A percentile compares a stretch with the other conserved stretches of the same genome.
These are phyloP conservation scores for Adoxophyes honmai DNA, from an alignment of 1,140 invertebrate genomes.

Conservation along the genomic window DNA sequence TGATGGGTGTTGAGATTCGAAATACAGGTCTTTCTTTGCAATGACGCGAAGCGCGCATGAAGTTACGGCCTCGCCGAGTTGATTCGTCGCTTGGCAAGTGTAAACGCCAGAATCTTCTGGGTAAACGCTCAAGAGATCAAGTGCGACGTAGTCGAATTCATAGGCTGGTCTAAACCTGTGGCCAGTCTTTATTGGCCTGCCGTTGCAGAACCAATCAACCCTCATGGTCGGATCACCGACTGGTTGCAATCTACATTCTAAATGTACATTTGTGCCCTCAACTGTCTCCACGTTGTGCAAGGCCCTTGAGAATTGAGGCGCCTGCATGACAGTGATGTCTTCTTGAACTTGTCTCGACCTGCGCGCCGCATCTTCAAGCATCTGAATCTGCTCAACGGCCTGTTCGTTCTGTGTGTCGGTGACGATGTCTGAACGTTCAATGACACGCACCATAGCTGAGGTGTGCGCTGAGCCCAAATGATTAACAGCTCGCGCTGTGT, in stretches of 20 bases:
- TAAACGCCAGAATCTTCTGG: constrained; percentile 98
- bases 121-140: constrained; percentile 97
- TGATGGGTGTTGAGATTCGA: constrained; percentile 91
- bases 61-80: constrained; percentile 95
- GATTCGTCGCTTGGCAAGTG: constrained; percentile 94
- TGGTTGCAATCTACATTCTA: constrained; percentile 95
- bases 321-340: constrained; percentile 87
- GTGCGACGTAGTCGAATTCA: constrained; percentile 98
- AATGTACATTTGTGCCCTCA: constrained; percentile 94
- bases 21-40: constrained; percentile 90
- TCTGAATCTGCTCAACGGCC: constrained; percentile 95
- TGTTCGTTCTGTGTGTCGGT: constrained; percentile 97
- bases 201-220: constrained; percentile 98
- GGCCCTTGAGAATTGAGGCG: constrained; percentile 91
- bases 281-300: constrained; percentile 94
- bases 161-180: constrained; percentile 97
- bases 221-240: constrained; percentile 96
- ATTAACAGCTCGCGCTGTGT: constrained; percentile 94
- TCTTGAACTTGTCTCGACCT: constrained; percentile 84
- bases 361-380: constrained; percentile 92
- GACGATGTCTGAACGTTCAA: constrained; percentile 90
- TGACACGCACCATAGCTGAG: constrained; percentile 91
- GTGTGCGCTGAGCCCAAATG: constrained; percentile 94
- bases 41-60: constrained; percentile 92
- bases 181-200: constrained; percentile 90